phyloP scores from a whole-genome alignment of 1,140 invertebrate species.

The Drosophila equinoxialis region DNA sequence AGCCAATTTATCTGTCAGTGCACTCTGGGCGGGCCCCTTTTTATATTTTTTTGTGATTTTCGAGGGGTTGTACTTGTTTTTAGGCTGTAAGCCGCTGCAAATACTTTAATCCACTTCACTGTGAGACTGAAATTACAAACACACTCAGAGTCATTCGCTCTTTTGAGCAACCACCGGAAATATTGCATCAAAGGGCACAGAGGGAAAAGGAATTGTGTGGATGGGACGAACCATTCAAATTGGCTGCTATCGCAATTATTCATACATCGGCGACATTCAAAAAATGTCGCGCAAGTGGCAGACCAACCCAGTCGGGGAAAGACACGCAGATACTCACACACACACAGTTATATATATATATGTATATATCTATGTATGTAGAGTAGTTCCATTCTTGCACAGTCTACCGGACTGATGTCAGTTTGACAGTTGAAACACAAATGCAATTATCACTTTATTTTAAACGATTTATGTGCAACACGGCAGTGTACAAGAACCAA shows the following conservation, averaged over 20 bases:
- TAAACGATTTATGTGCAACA: conserved; percentile 80
- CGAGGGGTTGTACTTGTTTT: conserved; percentile 69
- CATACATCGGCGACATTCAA: conserved; percentile 79
- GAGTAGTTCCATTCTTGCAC: conserved; percentile 7
- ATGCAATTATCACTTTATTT: conserved; percentile 82
- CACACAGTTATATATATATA: conserved; percentile 12
- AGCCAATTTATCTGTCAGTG: conserved; percentile 31
- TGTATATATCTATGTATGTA: neutral
- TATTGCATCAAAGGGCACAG: conserved; percentile 12
- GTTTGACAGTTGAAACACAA: conserved; percentile 80
- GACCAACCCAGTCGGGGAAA: conserved; percentile 45
- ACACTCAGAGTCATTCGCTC: conserved; percentile 14
- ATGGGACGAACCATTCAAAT: conserved; percentile 60
- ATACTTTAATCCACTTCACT: conserved; percentile 81
- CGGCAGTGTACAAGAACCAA: conserved; percentile 36
- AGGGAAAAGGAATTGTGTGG: conserved; percentile 17
- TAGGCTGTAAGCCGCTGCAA: conserved; percentile 77
- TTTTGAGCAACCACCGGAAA: conserved; percentile 51
- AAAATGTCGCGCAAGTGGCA: conserved; percentile 70
- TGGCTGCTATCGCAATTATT: conserved; percentile 81
- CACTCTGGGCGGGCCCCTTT: conserved; percentile 43
- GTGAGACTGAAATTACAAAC: conserved; percentile 79
- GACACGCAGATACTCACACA: conserved; percentile 27
- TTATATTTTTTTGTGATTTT: neutral
- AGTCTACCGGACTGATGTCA: conserved; percentile 59